phyloP scores from a whole-genome alignment of 2,797 vertebrate species.

The Parauchenoglanis punctatus region DNA sequence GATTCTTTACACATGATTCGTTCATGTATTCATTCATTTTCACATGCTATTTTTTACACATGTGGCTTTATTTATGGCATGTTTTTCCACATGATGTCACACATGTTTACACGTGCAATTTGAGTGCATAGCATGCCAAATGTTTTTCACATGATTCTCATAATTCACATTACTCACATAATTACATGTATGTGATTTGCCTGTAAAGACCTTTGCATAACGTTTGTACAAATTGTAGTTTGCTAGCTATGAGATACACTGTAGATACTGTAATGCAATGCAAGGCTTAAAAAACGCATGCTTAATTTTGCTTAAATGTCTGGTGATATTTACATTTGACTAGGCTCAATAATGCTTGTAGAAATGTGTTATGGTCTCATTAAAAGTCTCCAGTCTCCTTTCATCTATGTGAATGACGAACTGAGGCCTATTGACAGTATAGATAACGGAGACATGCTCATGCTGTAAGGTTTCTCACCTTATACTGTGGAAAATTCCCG shows the following conservation, averaged over 20 bases:
- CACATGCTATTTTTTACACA: too few relatives aligned
- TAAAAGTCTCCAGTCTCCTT: background rate
- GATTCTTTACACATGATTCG: too few relatives aligned
- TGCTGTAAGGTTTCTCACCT: background rate
- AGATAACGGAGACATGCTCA: background rate
- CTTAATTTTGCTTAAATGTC: background rate
- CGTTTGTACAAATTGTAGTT: too few relatives aligned
- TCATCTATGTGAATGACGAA: background rate
- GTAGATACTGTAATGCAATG: too few relatives aligned
- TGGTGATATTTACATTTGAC: background rate
- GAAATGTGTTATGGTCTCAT: background rate
- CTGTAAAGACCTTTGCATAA: too few relatives aligned
- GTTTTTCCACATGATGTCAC: background rate
- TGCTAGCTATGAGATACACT: too few relatives aligned
- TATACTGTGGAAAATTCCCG: background rate
- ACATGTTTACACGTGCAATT: background rate
- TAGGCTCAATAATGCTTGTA: background rate
- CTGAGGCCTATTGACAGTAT: background rate
- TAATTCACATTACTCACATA: background rate
- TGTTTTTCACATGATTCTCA: background rate
- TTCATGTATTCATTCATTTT: too few relatives aligned
- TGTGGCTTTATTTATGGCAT: too few relatives aligned
- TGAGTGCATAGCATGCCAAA: background rate
- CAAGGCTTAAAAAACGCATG: background rate
- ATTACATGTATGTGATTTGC: background rate